Percentiles rank a stretch among this genome's conserved stretches.
Evolutionary conservation across 1,140 invertebrate genomes (phyloP).

Genomic region (Chrysoperla carnea): DNA sequence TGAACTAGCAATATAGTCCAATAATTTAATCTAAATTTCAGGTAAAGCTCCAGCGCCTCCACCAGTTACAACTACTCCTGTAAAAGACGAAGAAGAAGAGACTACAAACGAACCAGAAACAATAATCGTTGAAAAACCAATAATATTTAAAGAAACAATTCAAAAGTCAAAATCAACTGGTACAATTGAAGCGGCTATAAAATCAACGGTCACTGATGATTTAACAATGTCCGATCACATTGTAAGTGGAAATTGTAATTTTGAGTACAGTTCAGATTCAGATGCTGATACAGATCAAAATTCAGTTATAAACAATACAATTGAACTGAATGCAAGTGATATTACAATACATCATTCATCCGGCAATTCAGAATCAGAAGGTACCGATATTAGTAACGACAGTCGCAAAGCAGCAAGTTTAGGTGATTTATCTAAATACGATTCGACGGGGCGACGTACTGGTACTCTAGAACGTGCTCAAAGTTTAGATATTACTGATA

Average conservation of each 20-base stretch:
- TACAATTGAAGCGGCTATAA: conserved; percentile 5
- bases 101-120: not conserved
- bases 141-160: conserved; percentile 3
- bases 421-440: conserved; percentile 60
- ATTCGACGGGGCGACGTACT: conserved; percentile 24
- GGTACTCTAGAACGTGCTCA: conserved; percentile 59
- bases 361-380: conserved; percentile 27
- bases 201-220: conserved; percentile 1
- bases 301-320: conserved; percentile 28
- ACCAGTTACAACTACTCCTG: conserved; percentile 12
- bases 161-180: conserved; percentile 5
- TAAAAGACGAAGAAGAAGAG: conserved; percentile 5
- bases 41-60: conserved; percentile 55
- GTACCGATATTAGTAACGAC: conserved; percentile 37
- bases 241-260: not conserved
- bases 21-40: not conserved
- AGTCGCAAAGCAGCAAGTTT: conserved; percentile 62
- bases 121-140: conserved; percentile 5
- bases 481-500: conserved; percentile 59
- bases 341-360: conserved; percentile 55
- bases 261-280: conserved; percentile 21
- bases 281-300: conserved; percentile 32
- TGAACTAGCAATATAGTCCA: too few relatives aligned
- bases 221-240: conserved; percentile 1
- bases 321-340: conserved; percentile 52